Conservation (phyloP, 2,113 vertebrate species). For the Platycercus adscitus region DNA sequence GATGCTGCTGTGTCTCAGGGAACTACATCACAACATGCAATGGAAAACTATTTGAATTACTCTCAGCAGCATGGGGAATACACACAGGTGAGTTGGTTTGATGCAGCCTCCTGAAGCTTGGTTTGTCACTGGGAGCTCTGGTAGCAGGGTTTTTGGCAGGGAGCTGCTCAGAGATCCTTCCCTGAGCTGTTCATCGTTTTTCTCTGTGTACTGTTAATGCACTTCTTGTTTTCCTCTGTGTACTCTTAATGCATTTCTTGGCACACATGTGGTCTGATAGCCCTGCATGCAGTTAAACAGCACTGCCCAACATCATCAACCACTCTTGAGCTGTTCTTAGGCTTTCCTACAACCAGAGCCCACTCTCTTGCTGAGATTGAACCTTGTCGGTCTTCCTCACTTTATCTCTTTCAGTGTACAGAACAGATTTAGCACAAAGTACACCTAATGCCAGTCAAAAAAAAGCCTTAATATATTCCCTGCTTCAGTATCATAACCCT, state of each 20-base stretch:
- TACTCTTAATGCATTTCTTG: neutral
- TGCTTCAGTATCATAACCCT: neutral
- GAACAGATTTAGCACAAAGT: neutral
- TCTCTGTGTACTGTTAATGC: neutral
- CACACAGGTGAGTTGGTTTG: constrained; percentile 70
- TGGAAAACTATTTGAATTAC: constrained; percentile 82
- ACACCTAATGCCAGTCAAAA: neutral
- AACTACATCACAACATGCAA: constrained; percentile 73
- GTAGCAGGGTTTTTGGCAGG: neutral
- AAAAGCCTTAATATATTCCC: neutral
- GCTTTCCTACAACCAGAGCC: neutral
- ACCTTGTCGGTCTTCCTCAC: neutral
- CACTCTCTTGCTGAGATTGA: neutral
- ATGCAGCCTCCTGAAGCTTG: neutral
- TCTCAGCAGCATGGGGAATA: constrained; percentile 83
- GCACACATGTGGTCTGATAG: neutral
- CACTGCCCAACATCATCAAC: neutral
- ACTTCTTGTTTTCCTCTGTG: neutral
- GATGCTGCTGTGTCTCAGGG: constrained; percentile 82
- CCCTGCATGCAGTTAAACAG: neutral
- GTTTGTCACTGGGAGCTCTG: neutral
- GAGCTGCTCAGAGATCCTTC: neutral
- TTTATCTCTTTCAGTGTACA: neutral
- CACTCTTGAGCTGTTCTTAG: neutral
- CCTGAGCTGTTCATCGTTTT: neutral